phyloP scores from a whole-genome alignment of 1,140 invertebrate genomes.

The Caenorhabditis elegans region DNA sequence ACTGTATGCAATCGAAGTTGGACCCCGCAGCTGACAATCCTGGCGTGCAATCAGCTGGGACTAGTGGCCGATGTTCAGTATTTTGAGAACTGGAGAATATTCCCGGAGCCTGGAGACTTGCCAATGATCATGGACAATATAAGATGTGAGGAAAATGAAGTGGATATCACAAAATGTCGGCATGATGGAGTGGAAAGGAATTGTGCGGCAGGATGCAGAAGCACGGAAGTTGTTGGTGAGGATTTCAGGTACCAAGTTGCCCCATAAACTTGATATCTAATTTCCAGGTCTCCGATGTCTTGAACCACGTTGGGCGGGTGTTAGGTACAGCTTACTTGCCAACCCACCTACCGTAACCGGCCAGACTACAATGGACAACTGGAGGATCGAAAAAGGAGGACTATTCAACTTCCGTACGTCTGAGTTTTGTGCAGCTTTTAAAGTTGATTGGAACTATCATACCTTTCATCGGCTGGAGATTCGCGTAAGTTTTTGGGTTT shows the following conservation, averaged over 20 bases:
- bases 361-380: conserved; percentile 81
- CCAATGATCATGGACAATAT: conserved; percentile 76
- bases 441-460: conserved; percentile 92
- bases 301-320: conserved; percentile 85
- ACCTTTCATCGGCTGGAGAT: conserved; percentile 79
- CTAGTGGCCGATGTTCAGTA: conserved; percentile 86
- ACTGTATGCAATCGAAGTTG: conserved; percentile 95
- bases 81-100: conserved; percentile 74
- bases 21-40: conserved; percentile 84
- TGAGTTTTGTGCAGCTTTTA: conserved; percentile 80
- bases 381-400: conserved; percentile 84
- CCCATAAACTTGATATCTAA: not conserved
- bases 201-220: conserved; percentile 54
- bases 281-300: conserved; percentile 73
- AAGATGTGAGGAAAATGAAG: conserved; percentile 83
- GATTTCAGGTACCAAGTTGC: not conserved
- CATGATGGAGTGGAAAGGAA: conserved; percentile 73
- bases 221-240: conserved; percentile 61
- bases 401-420: conserved; percentile 88
- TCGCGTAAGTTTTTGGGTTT: too few species aligned
- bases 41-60: conserved; percentile 93
- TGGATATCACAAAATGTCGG: conserved; percentile 85
- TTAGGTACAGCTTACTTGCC: conserved; percentile 83
- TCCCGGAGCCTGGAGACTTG: conserved; percentile 47
- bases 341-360: conserved; percentile 80